Evolutionary conservation across 2,797 vertebrate genomes (phyloP).

Genomic region (Schizopygopsis malacanthus): DNA sequence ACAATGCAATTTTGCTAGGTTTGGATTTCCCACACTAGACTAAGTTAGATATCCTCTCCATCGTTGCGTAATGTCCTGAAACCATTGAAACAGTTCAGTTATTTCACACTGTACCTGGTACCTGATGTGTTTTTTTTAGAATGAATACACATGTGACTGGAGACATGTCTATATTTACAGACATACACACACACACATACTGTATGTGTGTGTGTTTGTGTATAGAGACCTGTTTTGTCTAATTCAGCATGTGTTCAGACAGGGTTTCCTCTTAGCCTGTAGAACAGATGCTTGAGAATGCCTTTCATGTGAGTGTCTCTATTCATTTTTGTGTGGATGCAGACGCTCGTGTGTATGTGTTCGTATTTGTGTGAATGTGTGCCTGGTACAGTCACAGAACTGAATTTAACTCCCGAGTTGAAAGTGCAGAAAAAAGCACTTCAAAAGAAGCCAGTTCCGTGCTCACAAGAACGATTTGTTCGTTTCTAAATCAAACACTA

Average conservation of each 20-base stretch:
- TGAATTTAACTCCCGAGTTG: conserved; percentile 75
- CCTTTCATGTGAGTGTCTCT: conserved; percentile 80
- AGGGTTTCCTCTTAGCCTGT: conserved; percentile 78
- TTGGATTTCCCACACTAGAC: conserved; percentile 47
- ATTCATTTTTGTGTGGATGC: conserved; percentile 61
- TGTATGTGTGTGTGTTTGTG: conserved; percentile 61
- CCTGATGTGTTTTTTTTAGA: conserved; percentile 47
- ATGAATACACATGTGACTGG: conserved; percentile 56
- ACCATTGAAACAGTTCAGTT: conserved; percentile 25
- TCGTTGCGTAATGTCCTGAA: conserved; percentile 50
- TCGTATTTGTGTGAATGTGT: conserved; percentile 56
- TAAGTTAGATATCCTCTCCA: conserved; percentile 51
- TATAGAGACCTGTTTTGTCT: conserved; percentile 84
- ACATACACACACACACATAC: conserved; percentile 22
- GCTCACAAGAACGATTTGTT: conserved; percentile 79
- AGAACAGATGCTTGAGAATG: conserved; percentile 78
- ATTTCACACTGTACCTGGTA: conserved; percentile 55
- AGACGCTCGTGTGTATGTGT: conserved; percentile 45
- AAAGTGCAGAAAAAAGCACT: conserved; percentile 77
- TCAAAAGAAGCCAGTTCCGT: conserved; percentile 78
- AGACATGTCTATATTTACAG: conserved; percentile 44
- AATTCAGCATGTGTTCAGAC: conserved; percentile 81
- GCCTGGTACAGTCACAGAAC: conserved; percentile 74
- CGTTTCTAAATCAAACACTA: conserved; percentile 83
- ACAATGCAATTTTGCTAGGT: conserved; percentile 38